Percentiles rank a stretch among this genome's conserved stretches.
phyloP scores from a whole-genome alignment of 1,140 invertebrate genomes.

The Mycetomoellerius zeteki region DNA sequence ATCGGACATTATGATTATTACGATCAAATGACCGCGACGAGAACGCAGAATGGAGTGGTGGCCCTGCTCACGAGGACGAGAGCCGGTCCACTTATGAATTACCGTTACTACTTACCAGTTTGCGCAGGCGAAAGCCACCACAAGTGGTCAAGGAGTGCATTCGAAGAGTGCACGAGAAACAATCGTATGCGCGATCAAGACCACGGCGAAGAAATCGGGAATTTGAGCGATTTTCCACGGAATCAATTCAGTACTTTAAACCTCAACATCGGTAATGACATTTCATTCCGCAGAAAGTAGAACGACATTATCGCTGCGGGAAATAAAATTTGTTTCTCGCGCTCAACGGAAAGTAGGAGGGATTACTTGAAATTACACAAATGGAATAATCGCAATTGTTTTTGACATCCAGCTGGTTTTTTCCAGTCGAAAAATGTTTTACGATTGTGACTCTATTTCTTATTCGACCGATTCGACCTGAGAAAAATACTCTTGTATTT shows the following conservation, averaged over 20 bases:
- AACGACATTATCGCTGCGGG: neutral
- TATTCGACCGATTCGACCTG: neutral
- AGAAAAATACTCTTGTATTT: neutral
- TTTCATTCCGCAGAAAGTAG: neutral
- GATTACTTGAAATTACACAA: neutral
- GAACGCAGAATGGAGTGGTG: conserved; percentile 8
- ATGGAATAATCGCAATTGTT: neutral
- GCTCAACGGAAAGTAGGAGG: neutral
- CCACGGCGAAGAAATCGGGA: neutral
- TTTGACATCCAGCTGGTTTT: neutral
- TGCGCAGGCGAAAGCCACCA: conserved; percentile 33
- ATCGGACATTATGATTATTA: conserved; percentile 66
- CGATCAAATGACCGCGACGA: conserved; percentile 64
- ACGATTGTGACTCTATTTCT: neutral
- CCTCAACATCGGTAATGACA: neutral
- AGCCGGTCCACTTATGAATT: conserved; percentile 58
- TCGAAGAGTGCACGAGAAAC: conserved; percentile 9
- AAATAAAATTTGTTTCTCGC: neutral
- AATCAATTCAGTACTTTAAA: neutral
- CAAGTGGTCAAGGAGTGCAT: conserved; percentile 4
- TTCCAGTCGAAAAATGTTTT: neutral
- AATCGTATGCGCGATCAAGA: neutral
- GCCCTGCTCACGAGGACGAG: conserved; percentile 36
- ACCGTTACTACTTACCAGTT: conserved; percentile 58
- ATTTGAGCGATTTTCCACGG: neutral